These are phyloP conservation scores for Epizoanthus rinbou DNA, from an alignment of 92 coral and sea anemone species.

Conservation along the genomic window DNA sequence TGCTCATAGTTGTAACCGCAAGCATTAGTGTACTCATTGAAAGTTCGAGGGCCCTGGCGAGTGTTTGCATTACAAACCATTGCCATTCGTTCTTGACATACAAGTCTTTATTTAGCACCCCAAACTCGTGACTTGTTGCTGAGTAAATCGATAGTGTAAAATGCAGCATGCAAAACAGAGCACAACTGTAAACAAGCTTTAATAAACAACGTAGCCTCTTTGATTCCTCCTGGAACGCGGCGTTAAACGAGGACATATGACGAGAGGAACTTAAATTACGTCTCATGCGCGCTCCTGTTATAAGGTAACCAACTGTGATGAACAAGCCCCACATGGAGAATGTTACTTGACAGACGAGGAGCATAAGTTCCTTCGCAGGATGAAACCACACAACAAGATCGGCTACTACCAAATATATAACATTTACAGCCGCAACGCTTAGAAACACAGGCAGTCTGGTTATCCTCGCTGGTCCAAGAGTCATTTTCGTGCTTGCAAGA, in stretches of 20 bases:
- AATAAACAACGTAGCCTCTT: constrained; percentile 49
- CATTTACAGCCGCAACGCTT: constrained; percentile 50
- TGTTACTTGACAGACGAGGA: constrained; percentile 62
- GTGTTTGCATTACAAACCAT: constrained; percentile 64
- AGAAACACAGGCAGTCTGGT: constrained; percentile 51
- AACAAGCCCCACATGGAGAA: constrained; percentile 82
- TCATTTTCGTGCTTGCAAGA: constrained; percentile 66
- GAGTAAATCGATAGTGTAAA: constrained; percentile 63
- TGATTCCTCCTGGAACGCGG: constrained; percentile 48
- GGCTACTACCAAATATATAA: constrained; percentile 59
- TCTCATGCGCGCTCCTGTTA: constrained; percentile 58
- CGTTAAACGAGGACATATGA: constrained; percentile 27
- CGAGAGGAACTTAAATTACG: constrained; percentile 63
- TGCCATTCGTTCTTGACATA: constrained; percentile 56
- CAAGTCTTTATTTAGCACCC: constrained; percentile 38
- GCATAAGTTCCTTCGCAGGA: constrained; percentile 54
- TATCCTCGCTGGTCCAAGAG: constrained; percentile 55
- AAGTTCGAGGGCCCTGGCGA: constrained; percentile 59
- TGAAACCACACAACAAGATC: constrained; percentile 62
- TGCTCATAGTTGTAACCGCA: constrained; percentile 19
- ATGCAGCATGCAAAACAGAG: constrained; percentile 48
- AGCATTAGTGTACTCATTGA: constrained; percentile 54
- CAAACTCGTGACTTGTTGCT: constrained; percentile 52
- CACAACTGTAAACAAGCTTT: constrained; percentile 48
- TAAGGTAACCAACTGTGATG: constrained; percentile 60